phyloP scores from a whole-genome alignment of 1,140 invertebrate species.

The Scylla paramamosain region DNA sequence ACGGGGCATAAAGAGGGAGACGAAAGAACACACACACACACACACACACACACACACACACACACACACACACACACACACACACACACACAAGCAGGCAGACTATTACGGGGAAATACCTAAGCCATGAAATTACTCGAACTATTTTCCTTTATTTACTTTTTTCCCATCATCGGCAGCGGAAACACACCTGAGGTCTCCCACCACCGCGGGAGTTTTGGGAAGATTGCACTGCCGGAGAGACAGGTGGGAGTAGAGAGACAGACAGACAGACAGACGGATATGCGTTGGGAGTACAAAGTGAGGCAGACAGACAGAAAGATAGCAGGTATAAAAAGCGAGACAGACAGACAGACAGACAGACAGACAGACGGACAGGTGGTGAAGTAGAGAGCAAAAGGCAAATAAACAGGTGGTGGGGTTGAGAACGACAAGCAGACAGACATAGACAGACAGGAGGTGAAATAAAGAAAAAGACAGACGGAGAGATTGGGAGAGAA shows the following conservation, averaged over 20 bases:
- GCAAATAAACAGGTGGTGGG: too few species aligned
- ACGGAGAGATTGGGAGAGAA: neutral
- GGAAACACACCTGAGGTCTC: neutral
- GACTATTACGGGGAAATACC: neutral
- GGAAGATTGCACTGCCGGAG: neutral
- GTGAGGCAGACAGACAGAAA: neutral
- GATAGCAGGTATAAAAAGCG: neutral
- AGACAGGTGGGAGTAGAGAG: neutral
- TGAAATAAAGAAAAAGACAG: neutral
- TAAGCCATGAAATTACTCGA: neutral
- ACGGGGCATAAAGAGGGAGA: too few species aligned
- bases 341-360: conserved; percentile 16
- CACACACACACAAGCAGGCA: neutral
- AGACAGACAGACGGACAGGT: conserved; percentile 28
- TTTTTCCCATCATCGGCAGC: neutral
- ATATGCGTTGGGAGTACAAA: neutral
- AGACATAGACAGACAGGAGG: neutral
- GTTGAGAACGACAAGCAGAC: neutral
- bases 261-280: conserved; percentile 1
- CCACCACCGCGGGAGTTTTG: neutral
- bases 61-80: too few species aligned
- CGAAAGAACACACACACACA: too few species aligned
- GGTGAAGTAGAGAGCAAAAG: too few species aligned
- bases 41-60: too few species aligned
- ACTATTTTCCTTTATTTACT: neutral